Evolutionary conservation across 2,113 vertebrate species (phyloP), one percentile per base, ranked within the genome.

Genomic region (Cettia cetti): DNA sequence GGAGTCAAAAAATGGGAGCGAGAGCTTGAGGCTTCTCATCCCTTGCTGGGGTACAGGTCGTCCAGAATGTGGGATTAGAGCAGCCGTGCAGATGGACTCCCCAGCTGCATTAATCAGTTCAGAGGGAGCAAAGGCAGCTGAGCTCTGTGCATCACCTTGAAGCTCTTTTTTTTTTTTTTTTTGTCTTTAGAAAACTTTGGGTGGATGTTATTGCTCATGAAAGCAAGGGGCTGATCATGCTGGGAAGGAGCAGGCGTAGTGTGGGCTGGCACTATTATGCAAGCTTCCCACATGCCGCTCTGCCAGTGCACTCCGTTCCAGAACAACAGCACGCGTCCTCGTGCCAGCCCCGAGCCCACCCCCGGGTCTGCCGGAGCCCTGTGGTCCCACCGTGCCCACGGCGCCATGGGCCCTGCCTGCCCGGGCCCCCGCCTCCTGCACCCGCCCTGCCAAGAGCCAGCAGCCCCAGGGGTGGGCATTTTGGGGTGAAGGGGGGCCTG

Each of bases 181-280:
- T 77, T 69, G 72, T 65, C 88, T 91, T 86, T 68, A 65, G 60
- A 78, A 93, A 82, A 84, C 92, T 95, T 92, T 66, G 75, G 90
- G 92, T 77, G 40, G 94, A 87, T 90, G 95, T 89, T 57, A 66
- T 87, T 95, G 88, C 95, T 95, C 82, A 74, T 94, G 87, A 39
- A 71, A 79, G 88, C 54, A 33, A 96, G 92, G 90, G 83, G 89
- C 90, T 89, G 95, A 92, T 93, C 86, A 68, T 53, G 50, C 37
- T 94, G 95, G 86, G 94, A 96, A 96, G 90, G 90, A 93, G 97
- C 96, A 95, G 94, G 94, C 95, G 89, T 92, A 78, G 92, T 92
- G 94, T 96, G 95, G 96, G 96, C 93, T 95, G 96, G 82, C 92
- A 89, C 93, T 80, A 86, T 96, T 96, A 96, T 96, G 95, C 96